phyloP scores from a whole-genome alignment of 2,113 vertebrate species.

The Bolborhynchus lineola region DNA sequence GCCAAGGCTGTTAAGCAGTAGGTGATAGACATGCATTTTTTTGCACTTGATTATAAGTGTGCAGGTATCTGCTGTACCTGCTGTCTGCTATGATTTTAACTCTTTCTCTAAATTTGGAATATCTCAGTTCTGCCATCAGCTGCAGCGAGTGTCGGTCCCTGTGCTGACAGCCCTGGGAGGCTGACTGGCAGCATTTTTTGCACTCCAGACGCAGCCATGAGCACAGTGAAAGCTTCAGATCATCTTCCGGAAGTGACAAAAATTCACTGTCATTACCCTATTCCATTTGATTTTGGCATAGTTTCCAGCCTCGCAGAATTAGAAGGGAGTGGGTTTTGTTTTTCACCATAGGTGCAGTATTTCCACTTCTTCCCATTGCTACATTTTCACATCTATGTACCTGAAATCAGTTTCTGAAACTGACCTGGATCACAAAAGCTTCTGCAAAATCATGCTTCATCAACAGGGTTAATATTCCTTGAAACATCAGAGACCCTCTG shows the following conservation, averaged over 20 bases:
- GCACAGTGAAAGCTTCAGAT: not conserved
- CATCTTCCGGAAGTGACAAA: conserved; percentile 4
- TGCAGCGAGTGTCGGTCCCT: not conserved
- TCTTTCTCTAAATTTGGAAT: not conserved
- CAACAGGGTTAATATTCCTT: not conserved
- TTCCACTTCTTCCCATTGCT: not conserved
- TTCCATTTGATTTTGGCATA: not conserved
- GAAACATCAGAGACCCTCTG: not conserved
- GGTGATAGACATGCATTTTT: conserved; percentile 1
- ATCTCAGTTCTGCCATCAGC: not conserved
- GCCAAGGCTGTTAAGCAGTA: not conserved
- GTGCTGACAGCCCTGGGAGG: not conserved
- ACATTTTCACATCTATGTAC: not conserved
- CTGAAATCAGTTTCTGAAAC: not conserved
- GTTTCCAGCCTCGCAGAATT: not conserved
- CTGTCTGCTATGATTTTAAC: conserved; percentile 30
- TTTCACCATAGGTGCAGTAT: not conserved
- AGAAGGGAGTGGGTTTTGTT: not conserved
- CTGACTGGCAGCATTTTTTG: conserved; percentile 3
- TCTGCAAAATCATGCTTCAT: not conserved
- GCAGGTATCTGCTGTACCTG: conserved; percentile 40
- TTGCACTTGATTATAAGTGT: not conserved
- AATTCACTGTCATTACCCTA: not conserved
- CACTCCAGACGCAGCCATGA: not conserved
- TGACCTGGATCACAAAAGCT: not conserved